Evolutionary conservation across 2,888 invertebrate species (phyloP).

Genomic region (Tanytarsus gracilentus): DNA sequence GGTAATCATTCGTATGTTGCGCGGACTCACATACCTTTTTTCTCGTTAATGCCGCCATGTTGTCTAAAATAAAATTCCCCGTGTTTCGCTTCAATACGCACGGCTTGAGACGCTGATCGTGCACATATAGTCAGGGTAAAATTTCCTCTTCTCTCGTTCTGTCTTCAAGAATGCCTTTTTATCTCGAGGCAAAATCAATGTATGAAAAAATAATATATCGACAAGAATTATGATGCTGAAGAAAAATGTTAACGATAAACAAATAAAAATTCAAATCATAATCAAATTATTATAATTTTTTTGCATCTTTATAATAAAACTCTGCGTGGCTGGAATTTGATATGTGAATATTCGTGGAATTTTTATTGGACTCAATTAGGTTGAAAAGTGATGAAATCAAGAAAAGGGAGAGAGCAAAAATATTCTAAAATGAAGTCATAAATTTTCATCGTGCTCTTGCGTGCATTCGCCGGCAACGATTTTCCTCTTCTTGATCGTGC

Average conservation of each 20-base stretch:
- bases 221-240: conserved; percentile 19
- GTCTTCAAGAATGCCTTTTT: background rate
- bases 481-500: conserved; percentile 2
- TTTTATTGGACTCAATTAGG: conserved; percentile 26
- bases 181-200: background rate
- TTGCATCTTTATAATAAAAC: too few relatives aligned
- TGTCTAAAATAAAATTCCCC: conserved; percentile 26
- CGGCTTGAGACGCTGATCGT: too few relatives aligned
- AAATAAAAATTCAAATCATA: conserved; percentile 27
- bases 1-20: background rate
- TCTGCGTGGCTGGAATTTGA: too few relatives aligned
- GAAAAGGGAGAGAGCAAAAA: background rate
- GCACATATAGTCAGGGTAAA: too few relatives aligned
- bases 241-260: conserved; percentile 24
- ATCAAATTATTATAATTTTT: conserved; percentile 22
- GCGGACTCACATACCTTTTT: conserved; percentile 7
- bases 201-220: background rate
- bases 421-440: conserved; percentile 9
- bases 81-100: conserved; percentile 11
- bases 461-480: background rate
- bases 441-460: conserved; percentile 9
- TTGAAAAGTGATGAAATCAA: conserved; percentile 26
- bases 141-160: background rate
- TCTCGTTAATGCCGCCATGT: conserved; percentile 15
- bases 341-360: too few relatives aligned